Conservation (phyloP, 2,888 invertebrate genomes). For the Caenorhabditis zanzibari region DNA sequence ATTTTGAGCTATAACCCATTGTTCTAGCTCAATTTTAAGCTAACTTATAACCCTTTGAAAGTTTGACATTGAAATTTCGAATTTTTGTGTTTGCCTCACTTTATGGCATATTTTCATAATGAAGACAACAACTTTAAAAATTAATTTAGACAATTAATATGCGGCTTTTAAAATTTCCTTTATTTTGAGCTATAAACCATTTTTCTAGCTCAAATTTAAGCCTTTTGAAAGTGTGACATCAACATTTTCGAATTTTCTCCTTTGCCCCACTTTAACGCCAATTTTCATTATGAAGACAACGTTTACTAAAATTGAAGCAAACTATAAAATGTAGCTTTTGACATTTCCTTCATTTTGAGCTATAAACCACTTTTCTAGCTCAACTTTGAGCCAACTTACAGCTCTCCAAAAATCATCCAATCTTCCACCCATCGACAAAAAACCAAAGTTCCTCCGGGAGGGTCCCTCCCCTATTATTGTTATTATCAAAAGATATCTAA, state of each 20-base stretch:
- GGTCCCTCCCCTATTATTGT: too few relatives aligned
- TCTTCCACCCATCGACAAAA: background rate
- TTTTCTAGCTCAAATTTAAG: background rate
- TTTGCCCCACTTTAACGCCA: too few relatives aligned
- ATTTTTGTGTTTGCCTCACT: too few relatives aligned
- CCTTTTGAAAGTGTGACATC: background rate
- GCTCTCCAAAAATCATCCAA: background rate
- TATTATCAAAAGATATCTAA: too few relatives aligned
- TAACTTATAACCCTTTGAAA: too few relatives aligned
- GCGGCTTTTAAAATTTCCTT: background rate
- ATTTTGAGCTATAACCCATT: background rate
- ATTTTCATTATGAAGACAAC: too few relatives aligned
- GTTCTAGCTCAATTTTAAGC: background rate
- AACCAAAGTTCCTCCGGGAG: background rate
- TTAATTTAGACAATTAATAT: background rate
- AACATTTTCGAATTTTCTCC: too few relatives aligned
- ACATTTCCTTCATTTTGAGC: background rate
- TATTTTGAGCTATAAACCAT: background rate
- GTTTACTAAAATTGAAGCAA: too few relatives aligned
- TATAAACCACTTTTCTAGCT: background rate
- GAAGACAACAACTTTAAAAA: too few relatives aligned
- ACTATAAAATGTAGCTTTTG: too few relatives aligned
- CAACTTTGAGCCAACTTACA: slow-evolving; percentile 1
- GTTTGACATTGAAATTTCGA: too few relatives aligned
- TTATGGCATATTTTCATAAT: too few relatives aligned